Evolutionary conservation across 2,113 vertebrate genomes (phyloP).

Genomic region (Entosphenus tridentatus): DNA sequence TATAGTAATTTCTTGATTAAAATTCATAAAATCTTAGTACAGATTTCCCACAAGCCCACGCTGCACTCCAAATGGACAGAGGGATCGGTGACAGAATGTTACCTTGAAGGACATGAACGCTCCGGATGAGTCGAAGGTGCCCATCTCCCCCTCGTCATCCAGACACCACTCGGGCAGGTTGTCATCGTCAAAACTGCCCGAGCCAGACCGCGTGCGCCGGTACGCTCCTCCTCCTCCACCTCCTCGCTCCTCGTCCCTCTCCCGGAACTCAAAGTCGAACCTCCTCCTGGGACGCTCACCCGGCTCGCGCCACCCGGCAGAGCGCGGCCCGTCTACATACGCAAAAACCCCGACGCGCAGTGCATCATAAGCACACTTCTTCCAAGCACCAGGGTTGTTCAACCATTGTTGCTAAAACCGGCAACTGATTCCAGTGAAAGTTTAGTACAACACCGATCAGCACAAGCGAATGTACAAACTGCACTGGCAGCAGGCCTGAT

Average conservation of each 20-base stretch:
- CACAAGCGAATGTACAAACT: too few species aligned
- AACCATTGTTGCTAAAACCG: too few species aligned
- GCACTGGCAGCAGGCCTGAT: too few species aligned
- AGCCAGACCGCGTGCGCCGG: slow-evolving; percentile 59
- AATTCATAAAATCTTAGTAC: too few species aligned
- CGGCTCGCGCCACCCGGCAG: slow-evolving; percentile 73
- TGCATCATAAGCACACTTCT: too few species aligned
- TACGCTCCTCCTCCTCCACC: slow-evolving; percentile 16
- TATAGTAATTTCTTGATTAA: too few species aligned
- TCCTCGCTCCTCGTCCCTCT: slow-evolving; percentile 60
- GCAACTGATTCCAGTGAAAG: too few species aligned
- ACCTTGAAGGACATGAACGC: slow-evolving; percentile 85
- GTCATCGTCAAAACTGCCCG: slow-evolving; percentile 74
- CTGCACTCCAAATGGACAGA: too few species aligned
- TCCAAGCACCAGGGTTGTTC: too few species aligned
- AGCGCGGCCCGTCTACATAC: slow-evolving; percentile 38
- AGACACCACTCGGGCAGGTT: slow-evolving; percentile 91
- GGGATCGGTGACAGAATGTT: background rate
- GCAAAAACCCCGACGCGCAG: too few species aligned
- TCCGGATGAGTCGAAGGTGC: slow-evolving; percentile 90
- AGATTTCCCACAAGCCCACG: too few species aligned
- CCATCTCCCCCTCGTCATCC: slow-evolving; percentile 73
- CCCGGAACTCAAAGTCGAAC: slow-evolving; percentile 68
- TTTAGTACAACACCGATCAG: too few species aligned
- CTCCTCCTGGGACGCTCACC: slow-evolving; percentile 52